phyloP scores from a whole-genome alignment of 2,113 vertebrate genomes.

The Triplophysa tibetana region DNA sequence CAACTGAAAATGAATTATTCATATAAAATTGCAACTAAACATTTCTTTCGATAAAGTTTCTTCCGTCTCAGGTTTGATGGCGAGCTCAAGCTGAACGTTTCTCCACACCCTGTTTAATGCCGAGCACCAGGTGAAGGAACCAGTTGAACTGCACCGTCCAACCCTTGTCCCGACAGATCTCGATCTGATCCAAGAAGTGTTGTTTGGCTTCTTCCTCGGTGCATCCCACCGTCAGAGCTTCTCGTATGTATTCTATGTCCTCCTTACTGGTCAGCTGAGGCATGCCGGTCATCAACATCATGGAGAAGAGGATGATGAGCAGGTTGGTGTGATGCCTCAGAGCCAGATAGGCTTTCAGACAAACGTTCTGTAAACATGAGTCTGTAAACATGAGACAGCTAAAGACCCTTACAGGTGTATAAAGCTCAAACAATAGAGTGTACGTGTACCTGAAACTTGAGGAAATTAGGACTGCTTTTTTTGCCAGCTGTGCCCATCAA shows the following conservation, averaged over 20 bases:
- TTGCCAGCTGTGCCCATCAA: slow-evolving; percentile 96
- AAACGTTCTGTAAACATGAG: slow-evolving; percentile 78
- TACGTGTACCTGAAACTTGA: slow-evolving; percentile 91
- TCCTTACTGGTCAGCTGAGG: slow-evolving; percentile 97
- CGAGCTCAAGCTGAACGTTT: slow-evolving; percentile 83
- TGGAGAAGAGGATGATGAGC: slow-evolving; percentile 97
- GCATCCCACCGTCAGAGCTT: slow-evolving; percentile 90
- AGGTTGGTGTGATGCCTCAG: slow-evolving; percentile 96
- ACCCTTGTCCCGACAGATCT: slow-evolving; percentile 97
- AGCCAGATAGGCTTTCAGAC: slow-evolving; percentile 92
- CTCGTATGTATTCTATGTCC: slow-evolving; percentile 96
- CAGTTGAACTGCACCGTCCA: slow-evolving; percentile 99
- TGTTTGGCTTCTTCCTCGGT: slow-evolving; percentile 90
- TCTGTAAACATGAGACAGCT: slow-evolving; percentile 69
- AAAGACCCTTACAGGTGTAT: not conserved
- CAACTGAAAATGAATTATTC: too few relatives aligned
- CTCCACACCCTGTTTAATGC: slow-evolving; percentile 96
- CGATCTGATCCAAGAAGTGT: slow-evolving; percentile 96
- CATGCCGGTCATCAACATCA: slow-evolving; percentile 99
- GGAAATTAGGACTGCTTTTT: slow-evolving; percentile 92
- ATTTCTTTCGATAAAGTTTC: not conserved
- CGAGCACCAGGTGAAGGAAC: slow-evolving; percentile 96
- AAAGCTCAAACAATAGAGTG: not conserved
- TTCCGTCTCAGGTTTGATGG: not conserved
- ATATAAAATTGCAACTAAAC: not conserved